These are phyloP conservation scores for Agonopterix subpropinquella DNA, from an alignment of 2,888 invertebrate genomes.

Conservation along the genomic window DNA sequence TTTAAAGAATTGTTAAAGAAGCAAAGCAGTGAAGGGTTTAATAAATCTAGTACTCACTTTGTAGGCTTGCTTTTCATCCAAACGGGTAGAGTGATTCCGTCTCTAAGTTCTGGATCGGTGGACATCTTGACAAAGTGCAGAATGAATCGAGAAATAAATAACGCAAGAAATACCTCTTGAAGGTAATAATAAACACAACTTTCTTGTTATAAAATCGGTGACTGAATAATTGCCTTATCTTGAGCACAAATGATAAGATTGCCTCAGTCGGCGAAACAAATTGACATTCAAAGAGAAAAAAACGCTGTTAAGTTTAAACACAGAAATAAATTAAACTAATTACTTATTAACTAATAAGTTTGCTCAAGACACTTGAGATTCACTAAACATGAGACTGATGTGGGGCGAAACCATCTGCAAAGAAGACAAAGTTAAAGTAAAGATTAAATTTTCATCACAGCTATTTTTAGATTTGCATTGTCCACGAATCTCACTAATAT, in stretches of 20 bases:
- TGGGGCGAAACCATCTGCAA: slow-evolving; percentile 59
- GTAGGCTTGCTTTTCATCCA: slow-evolving; percentile 84
- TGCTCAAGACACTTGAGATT: slow-evolving; percentile 60
- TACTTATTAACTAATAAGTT: slow-evolving; percentile 15
- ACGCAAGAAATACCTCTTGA: no score
- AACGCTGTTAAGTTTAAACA: slow-evolving; percentile 12
- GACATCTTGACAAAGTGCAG: slow-evolving; percentile 41
- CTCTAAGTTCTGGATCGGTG: slow-evolving; percentile 75
- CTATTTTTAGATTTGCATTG: no score
- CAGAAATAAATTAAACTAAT: slow-evolving; percentile 16
- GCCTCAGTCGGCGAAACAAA: slow-evolving; percentile 39
- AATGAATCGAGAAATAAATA: background rate
- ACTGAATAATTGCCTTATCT: slow-evolving; percentile 52
- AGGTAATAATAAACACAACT: slow-evolving; percentile 18
- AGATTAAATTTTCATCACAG: no score
- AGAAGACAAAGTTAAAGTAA: no score
- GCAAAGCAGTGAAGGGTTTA: background rate
- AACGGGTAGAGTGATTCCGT: slow-evolving; percentile 80
- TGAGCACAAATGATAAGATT: slow-evolving; percentile 69
- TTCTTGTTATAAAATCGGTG: slow-evolving; percentile 24
- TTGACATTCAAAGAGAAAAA: slow-evolving; percentile 10
- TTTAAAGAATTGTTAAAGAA: background rate
- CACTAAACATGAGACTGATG: slow-evolving; percentile 46
- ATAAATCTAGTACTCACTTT: slow-evolving; percentile 46
- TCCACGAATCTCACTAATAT: no score